Percentiles rank a stretch among this genome's conserved stretches.
Evolutionary conservation across 2,888 invertebrate species (phyloP).

Genomic region (Gari tellinella): DNA sequence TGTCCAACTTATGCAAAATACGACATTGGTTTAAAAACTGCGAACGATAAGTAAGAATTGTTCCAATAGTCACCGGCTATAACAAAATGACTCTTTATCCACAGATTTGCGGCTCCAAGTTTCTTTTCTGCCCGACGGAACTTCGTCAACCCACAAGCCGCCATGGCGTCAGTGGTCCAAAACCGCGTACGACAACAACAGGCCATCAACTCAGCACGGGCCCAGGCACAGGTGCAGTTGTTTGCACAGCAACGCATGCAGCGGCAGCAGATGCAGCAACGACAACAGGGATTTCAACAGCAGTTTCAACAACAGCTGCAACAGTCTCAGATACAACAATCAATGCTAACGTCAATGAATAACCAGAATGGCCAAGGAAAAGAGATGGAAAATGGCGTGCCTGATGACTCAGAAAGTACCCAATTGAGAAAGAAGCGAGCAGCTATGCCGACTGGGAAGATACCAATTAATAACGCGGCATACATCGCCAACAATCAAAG

Average conservation of each 20-base stretch:
- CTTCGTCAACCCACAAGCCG: not conserved
- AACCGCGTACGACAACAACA: not conserved
- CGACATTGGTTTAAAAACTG: too few relatives aligned
- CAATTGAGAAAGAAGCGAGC: too few relatives aligned
- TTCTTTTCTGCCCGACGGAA: not conserved
- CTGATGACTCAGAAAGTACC: too few relatives aligned
- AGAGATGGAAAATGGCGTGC: constrained; percentile 13
- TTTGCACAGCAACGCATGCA: not conserved
- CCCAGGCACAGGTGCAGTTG: not conserved
- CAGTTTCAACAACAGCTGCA: too few relatives aligned
- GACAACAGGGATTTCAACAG: not conserved
- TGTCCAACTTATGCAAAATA: too few relatives aligned
- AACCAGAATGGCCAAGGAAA: not conserved
- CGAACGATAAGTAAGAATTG: too few relatives aligned
- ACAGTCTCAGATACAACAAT: constrained; percentile 15
- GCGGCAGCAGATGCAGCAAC: not conserved
- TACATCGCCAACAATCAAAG: too few relatives aligned
- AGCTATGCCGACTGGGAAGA: too few relatives aligned
- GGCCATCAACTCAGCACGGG: not conserved
- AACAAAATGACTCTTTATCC: not conserved
- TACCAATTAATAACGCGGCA: too few relatives aligned
- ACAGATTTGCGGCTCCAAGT: constrained; percentile 3
- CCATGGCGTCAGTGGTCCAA: not conserved
- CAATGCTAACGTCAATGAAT: constrained; percentile 5
- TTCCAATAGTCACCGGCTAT: too few relatives aligned